A percentile compares a stretch with the other conserved stretches of the same genome.
These are phyloP conservation scores for Anastrepha ludens DNA, from an alignment of 1,140 invertebrate genomes.

Conservation along the genomic window DNA sequence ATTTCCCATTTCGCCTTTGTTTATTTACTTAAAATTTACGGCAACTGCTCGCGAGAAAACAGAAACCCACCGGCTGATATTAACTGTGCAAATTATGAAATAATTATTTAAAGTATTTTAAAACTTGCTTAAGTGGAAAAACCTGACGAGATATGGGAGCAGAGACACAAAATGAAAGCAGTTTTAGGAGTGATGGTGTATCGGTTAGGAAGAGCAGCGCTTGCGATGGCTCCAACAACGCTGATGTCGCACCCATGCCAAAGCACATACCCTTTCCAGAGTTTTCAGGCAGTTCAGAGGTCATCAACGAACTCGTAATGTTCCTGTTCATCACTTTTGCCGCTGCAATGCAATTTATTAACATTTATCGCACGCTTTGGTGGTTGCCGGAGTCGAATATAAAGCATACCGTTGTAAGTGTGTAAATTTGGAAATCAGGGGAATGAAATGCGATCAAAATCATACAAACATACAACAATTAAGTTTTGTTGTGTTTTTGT, in stretches of 20 bases:
- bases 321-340: conserved; percentile 86
- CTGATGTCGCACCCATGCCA: conserved; percentile 73
- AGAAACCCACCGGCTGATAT: neutral
- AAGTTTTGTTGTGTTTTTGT: conserved; percentile 67
- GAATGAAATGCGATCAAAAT: neutral
- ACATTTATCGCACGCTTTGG: conserved; percentile 97
- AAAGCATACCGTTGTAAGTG: conserved; percentile 88
- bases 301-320: conserved; percentile 91
- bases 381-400: conserved; percentile 95
- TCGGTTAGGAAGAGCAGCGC: neutral
- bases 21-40: neutral
- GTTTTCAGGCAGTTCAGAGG: conserved; percentile 86
- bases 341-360: conserved; percentile 90
- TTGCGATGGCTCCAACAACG: conserved; percentile 16
- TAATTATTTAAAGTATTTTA: neutral
- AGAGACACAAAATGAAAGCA: neutral
- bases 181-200: neutral
- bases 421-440: neutral
- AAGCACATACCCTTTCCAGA: conserved; percentile 91
- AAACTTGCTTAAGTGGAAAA: neutral
- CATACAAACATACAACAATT: conserved; percentile 7
- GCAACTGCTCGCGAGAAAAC: too few relatives aligned
- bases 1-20: conserved; percentile 31
- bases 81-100: neutral
- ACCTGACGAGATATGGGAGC: neutral